These are phyloP conservation scores for Xenops minutus DNA, from an alignment of 2,797 vertebrate genomes.

Conservation along the genomic window DNA sequence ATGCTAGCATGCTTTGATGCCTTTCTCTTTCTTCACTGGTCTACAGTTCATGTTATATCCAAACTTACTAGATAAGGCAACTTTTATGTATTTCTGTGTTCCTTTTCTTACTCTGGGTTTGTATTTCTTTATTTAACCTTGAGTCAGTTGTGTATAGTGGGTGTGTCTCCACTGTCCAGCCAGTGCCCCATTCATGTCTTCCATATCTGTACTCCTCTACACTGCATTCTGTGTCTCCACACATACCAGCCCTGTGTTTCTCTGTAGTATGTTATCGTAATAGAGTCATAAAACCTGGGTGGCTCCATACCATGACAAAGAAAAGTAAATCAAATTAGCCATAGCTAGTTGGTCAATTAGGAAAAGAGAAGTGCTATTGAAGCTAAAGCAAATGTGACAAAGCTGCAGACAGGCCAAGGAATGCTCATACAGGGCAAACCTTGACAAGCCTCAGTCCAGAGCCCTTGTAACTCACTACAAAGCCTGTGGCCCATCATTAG, in stretches of 20 bases:
- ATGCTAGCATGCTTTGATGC: neutral
- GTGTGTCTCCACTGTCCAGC: neutral
- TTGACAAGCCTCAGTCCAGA: neutral
- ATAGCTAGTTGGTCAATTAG: neutral
- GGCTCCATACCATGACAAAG: neutral
- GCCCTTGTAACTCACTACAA: neutral
- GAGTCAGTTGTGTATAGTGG: neutral
- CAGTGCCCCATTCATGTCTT: neutral
- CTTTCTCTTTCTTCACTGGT: neutral
- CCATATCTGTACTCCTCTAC: neutral
- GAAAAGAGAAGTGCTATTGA: neutral
- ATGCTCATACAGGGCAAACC: neutral
- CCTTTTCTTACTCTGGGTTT: neutral
- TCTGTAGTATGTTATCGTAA: neutral
- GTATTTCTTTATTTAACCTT: neutral
- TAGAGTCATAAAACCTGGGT: neutral
- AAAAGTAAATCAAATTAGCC: neutral
- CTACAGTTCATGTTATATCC: neutral
- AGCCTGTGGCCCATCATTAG: neutral
- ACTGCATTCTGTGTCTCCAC: fast-evolving
- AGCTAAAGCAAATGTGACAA: neutral
- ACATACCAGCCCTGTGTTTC: neutral
- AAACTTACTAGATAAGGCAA: fast-evolving
- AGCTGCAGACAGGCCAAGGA: neutral
- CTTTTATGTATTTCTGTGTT: neutral